A percentile compares a stretch with the other conserved stretches of the same genome.
Conservation (phyloP, 2,113 vertebrate genomes). For the Forbesichthys agassizii region DNA sequence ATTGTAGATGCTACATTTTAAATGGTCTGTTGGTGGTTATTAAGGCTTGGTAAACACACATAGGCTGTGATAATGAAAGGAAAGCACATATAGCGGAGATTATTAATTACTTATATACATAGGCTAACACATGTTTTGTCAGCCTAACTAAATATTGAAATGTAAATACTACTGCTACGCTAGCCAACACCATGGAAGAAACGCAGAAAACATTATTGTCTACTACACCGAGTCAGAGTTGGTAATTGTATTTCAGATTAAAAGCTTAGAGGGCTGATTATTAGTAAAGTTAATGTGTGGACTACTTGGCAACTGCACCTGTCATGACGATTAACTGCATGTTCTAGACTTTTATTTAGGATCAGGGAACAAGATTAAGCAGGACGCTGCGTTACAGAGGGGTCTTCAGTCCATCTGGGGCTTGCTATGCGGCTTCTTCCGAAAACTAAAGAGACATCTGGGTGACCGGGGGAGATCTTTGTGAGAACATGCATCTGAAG, state of each 20-base stretch:
- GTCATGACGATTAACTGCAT: constrained; percentile 45
- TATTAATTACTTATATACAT: constrained; percentile 4
- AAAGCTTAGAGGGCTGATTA: constrained; percentile 57
- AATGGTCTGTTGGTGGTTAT: constrained; percentile 9
- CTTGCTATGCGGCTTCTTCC: constrained; percentile 4
- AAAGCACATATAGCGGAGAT: constrained; percentile 1
- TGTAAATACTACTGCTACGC: constrained; percentile 35
- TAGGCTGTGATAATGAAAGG: not conserved
- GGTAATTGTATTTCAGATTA: constrained; percentile 67
- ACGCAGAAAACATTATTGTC: constrained; percentile 44
- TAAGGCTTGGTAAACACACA: not conserved
- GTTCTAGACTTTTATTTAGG: constrained; percentile 55
- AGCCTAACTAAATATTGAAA: constrained; percentile 21
- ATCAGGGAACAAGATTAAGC: constrained; percentile 46
- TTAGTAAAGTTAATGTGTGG: constrained; percentile 49
- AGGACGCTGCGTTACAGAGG: constrained; percentile 28
- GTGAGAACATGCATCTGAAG: constrained; percentile 1
- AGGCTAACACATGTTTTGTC: constrained; percentile 22
- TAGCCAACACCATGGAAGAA: constrained; percentile 1
- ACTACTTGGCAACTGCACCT: constrained; percentile 20
- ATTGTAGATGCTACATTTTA: constrained; percentile 11
- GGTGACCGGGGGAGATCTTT: not conserved
- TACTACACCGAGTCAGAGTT: constrained; percentile 50
- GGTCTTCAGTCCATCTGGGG: constrained; percentile 8
- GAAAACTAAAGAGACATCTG: not conserved